Evolutionary conservation across 2,113 vertebrate species (phyloP).

Genomic region (Saguinus imperator): DNA sequence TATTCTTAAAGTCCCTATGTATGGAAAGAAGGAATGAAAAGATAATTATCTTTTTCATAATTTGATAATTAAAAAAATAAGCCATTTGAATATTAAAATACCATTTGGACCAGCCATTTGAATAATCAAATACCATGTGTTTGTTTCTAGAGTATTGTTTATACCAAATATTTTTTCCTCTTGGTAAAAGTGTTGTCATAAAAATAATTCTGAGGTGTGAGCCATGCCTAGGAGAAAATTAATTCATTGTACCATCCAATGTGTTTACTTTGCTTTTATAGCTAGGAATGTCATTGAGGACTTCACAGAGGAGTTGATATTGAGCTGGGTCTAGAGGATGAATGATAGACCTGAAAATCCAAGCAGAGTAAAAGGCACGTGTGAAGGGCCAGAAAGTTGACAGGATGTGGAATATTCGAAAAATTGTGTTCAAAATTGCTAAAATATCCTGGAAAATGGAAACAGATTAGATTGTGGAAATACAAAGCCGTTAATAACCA

Average conservation of each 20-base stretch:
- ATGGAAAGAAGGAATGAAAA: conserved; percentile 18
- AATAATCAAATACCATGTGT: background rate
- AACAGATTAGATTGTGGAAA: conserved; percentile 14
- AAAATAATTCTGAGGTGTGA: background rate
- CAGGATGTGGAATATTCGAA: background rate
- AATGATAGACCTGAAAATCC: background rate
- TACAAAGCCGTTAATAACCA: background rate
- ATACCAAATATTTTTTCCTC: background rate
- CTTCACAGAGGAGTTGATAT: background rate
- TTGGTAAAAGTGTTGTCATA: conserved; percentile 31
- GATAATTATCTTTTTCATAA: conserved; percentile 8
- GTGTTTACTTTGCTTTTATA: background rate
- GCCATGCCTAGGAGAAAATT: background rate
- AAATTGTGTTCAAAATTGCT: background rate
- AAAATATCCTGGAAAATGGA: background rate
- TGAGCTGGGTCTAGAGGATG: background rate
- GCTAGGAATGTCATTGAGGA: background rate
- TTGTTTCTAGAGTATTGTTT: conserved; percentile 17
- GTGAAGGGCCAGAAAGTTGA: background rate
- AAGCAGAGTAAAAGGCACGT: background rate
- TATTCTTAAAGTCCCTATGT: conserved; percentile 49
- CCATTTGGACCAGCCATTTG: conserved; percentile 14
- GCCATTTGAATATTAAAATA: conserved; percentile 46
- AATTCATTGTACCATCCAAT: conserved; percentile 6
- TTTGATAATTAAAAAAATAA: conserved; percentile 70